Conservation (phyloP, 2,888 invertebrate species). For the Plebejus argus region DNA sequence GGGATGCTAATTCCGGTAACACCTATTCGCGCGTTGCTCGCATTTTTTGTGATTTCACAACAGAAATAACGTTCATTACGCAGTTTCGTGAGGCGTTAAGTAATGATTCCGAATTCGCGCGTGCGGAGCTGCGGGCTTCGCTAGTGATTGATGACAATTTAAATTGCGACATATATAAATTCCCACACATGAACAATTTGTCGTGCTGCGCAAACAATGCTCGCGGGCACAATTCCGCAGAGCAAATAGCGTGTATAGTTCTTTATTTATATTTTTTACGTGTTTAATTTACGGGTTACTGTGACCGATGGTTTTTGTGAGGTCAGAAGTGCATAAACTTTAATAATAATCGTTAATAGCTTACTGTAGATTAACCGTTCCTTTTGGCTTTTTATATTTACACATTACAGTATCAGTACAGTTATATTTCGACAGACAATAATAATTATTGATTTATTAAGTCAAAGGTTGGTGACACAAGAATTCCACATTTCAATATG, state of each 20-base stretch:
- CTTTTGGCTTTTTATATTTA: too few relatives aligned
- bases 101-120: constrained; percentile 31
- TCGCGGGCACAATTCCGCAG: constrained; percentile 28
- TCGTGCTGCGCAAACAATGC: constrained; percentile 51
- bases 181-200: constrained; percentile 66
- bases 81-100: constrained; percentile 31
- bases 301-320: constrained; percentile 3
- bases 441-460: too few relatives aligned
- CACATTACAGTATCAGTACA: too few relatives aligned
- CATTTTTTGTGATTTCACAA: neutral
- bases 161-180: constrained; percentile 58
- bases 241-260: constrained; percentile 26
- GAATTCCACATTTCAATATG: too few relatives aligned
- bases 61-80: constrained; percentile 21
- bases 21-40: neutral
- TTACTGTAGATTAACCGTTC: too few relatives aligned
- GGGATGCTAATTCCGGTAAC: neutral
- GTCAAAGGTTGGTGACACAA: too few relatives aligned
- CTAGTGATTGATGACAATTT: constrained; percentile 49
- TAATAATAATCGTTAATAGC: neutral
- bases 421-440: too few relatives aligned
- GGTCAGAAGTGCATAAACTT: neutral
- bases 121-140: constrained; percentile 33
- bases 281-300: constrained; percentile 12
- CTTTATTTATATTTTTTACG: constrained; percentile 30